Base-by-base conservation (phyloP, 2,113 vertebrate genomes). In the Gorsachius goisagi region DNA sequence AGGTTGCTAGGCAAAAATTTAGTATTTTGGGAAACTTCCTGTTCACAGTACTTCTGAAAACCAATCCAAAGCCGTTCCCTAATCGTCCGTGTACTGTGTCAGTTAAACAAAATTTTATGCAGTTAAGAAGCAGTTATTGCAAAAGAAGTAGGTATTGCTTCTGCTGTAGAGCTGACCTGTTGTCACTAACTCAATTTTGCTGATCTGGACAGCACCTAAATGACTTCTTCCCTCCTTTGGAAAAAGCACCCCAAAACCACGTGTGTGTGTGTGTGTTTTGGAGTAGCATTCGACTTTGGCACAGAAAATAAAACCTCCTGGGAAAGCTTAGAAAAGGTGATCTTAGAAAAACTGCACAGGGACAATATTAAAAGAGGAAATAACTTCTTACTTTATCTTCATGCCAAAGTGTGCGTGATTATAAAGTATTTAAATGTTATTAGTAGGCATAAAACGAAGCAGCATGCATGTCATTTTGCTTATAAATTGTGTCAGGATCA, bases 1-100 rank as follows among this genome's bases (percentile, higher is more conserved):
- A 22, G 33, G 96, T 97, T 97, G 94, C 96, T 96, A 94, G 81
- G 96, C 91, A 91, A 94, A 96, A 91, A 96, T n/a, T 5, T 5
- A 49, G 77, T 95, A 93, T 97, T 97, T 93, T 73, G 87, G 85
- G 94, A 94, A 97, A 76, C 81, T 94, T 94, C 84, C 87, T 94
- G 94, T 78, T 94, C 89, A 59, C 5, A 1, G 7, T 91, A 53
- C 52, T 85, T 89, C 30, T 76, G 64, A 87, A 96, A 85, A 87
- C 15, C 44, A 76, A 32, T 72, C 62, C 77, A 64, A 73, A 94
- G 58, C 77, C 1, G 1, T 68, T 91, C 85, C 41, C 72, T 89
- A 86, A 78, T 47, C 68, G 49, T 62, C 32, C 5, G 0, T 75
- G 16, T 60, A 41, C 26, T 39, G 23, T 63, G 39, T 60, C 76